Percentiles rank a stretch among this genome's conserved stretches.
These are phyloP conservation scores for Anthopleura sola DNA, from an alignment of 64 coral and sea anemone genomes.

Conservation along the genomic window DNA sequence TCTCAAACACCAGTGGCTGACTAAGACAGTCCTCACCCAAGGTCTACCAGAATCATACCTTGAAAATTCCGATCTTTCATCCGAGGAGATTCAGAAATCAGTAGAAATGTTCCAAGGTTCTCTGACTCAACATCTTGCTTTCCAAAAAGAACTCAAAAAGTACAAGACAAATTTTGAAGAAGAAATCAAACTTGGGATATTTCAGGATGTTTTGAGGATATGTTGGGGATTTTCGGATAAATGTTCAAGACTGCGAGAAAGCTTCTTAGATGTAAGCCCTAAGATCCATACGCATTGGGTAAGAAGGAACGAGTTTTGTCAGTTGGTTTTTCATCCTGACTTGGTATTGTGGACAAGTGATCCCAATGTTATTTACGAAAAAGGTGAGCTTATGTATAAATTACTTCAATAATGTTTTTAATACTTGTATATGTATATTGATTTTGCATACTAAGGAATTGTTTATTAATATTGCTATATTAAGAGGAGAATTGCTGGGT, in stretches of 20 bases:
- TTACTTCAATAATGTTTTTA: too few relatives aligned
- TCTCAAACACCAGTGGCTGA: slow-evolving; percentile 75
- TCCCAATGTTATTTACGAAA: background rate
- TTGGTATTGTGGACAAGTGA: slow-evolving; percentile 57
- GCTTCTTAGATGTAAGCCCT: slow-evolving; percentile 71
- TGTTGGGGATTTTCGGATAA: slow-evolving; percentile 52
- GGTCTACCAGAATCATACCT: slow-evolving; percentile 44
- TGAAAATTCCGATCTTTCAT: slow-evolving; percentile 22
- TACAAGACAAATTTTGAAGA: slow-evolving; percentile 45
- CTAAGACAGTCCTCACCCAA: slow-evolving; percentile 53
- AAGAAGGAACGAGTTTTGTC: slow-evolving; percentile 85
- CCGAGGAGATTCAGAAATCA: slow-evolving; percentile 27
- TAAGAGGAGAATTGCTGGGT: too few relatives aligned
- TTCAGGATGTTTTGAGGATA: slow-evolving; percentile 67
- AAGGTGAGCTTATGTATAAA: background rate
- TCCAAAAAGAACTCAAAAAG: slow-evolving; percentile 63
- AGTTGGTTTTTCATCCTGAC: slow-evolving; percentile 56
- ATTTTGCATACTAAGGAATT: too few relatives aligned
- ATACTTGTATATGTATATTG: too few relatives aligned
- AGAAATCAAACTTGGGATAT: slow-evolving; percentile 51
- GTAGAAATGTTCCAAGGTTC: slow-evolving; percentile 39
- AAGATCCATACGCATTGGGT: slow-evolving; percentile 73
- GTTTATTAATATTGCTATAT: too few relatives aligned
- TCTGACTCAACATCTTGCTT: slow-evolving; percentile 60
- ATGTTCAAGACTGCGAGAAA: slow-evolving; percentile 54